Conservation (phyloP, 2,888 invertebrate genomes). For the Eulithis prunata region DNA sequence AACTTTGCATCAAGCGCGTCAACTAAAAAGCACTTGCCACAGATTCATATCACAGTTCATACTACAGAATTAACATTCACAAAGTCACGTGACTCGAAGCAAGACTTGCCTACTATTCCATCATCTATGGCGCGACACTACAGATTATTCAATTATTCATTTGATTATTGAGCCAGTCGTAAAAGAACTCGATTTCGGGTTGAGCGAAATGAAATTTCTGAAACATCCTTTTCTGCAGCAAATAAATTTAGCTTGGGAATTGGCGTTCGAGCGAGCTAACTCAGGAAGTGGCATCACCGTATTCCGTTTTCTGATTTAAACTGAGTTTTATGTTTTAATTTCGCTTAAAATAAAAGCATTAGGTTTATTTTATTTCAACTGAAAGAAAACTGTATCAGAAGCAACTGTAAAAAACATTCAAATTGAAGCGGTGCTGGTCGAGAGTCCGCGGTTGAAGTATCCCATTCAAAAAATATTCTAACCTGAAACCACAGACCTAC, state of each 20-base stretch:
- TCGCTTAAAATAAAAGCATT: background rate
- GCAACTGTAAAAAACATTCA: too few relatives aligned
- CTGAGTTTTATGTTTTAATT: constrained; percentile 12
- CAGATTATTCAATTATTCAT: constrained; percentile 81
- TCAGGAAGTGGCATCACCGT: constrained; percentile 35
- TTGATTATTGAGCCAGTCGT: constrained; percentile 76
- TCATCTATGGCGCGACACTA: constrained; percentile 24
- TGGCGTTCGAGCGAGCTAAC: constrained; percentile 47
- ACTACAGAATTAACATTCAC: background rate
- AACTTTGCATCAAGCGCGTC: too few relatives aligned
- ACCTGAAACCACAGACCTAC: constrained; percentile 12
- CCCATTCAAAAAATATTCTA: constrained; percentile 20
- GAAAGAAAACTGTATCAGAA: too few relatives aligned
- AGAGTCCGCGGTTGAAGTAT: background rate
- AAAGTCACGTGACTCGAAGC: background rate
- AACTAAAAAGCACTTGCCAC: too few relatives aligned
- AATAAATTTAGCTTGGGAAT: constrained; percentile 66
- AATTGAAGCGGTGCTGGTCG: too few relatives aligned
- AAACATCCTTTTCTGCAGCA: constrained; percentile 63
- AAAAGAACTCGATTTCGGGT: constrained; percentile 76
- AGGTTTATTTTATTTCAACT: too few relatives aligned
- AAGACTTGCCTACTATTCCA: background rate
- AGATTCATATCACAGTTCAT: too few relatives aligned
- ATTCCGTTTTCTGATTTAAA: constrained; percentile 25
- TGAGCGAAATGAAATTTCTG: constrained; percentile 71